Conservation (phyloP, 1,140 invertebrate species). For the Trinorchestia longiramus region DNA sequence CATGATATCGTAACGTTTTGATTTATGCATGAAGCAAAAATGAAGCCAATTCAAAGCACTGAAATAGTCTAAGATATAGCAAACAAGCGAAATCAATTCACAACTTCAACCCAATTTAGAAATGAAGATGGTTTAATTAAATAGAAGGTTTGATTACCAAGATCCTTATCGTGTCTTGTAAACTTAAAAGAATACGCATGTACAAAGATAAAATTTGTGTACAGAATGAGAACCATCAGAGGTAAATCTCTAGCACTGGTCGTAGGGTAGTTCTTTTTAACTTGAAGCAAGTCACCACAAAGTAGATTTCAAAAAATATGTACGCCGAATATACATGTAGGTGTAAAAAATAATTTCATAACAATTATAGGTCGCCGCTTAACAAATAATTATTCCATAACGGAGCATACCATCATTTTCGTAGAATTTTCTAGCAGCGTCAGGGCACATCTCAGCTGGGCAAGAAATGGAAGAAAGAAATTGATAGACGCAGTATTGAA, state of each 20-base stretch:
- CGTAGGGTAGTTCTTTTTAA: background rate
- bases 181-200: background rate
- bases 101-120: background rate
- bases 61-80: background rate
- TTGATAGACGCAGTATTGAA: too few relatives aligned
- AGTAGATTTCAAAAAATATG: background rate
- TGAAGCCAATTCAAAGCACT: background rate
- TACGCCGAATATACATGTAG: background rate
- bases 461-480: too few relatives aligned
- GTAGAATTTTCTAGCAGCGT: too few relatives aligned
- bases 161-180: too few relatives aligned
- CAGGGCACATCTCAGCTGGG: too few relatives aligned
- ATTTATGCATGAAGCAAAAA: background rate
- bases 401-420: too few relatives aligned
- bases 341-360: too few relatives aligned
- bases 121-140: background rate
- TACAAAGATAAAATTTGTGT: background rate
- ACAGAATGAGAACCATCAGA: background rate
- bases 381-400: too few relatives aligned
- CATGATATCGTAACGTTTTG: too few relatives aligned
- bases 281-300: background rate
- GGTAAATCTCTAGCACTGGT: background rate
- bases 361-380: too few relatives aligned
- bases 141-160: too few relatives aligned
- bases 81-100: background rate